Base-by-base conservation (phyloP, 1,140 invertebrate genomes). In the Stegodyphus dumicola region DNA sequence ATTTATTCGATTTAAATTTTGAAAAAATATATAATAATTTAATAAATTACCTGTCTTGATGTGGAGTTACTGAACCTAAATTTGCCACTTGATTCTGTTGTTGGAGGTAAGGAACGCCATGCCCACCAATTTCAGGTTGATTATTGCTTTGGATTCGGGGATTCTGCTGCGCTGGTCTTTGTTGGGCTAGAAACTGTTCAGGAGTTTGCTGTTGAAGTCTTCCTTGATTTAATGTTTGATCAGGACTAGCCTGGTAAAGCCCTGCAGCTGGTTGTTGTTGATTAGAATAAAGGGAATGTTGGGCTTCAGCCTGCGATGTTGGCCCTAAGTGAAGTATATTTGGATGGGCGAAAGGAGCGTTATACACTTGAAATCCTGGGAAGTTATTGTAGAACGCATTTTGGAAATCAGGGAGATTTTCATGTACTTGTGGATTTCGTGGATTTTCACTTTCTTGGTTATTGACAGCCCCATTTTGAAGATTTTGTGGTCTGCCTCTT, bases 41-140 rank as follows among this genome's bases (percentile, higher is more conserved):
- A 33, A 33, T 33, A 3, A 33, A 64, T 64, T 64, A 79, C 77
- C 77, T 79, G n/a, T 79, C 77, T 54, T 18, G 18, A n/a, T 79
- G 49, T 49, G 7, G 51, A 0, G 51, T 7, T 70, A 70, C 77
- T 69, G 18, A 65, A 67, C 13, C 11, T 33, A 33, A 33, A 33
- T 33, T 33, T 33, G 65, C 17, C n/a, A 9, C 11, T 54, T n/a
- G 10, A 18, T 10, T 48, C 18, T 11, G n/a, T 67, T 11, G n/a
- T 17, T 18, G 52, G 18, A 33, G 33, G 9, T 18, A 6, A 33
- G 65, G 7, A 56, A 54, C 51, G 33, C 13, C 77, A 70, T 51
- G 52, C 13, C 18, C 48, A 7, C 7, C 18, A 56, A 9, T 13
- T 54, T 69, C 52, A 54, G 66, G n/a, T 0, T 53, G 13, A 77